Base-by-base conservation (phyloP, 2,888 invertebrate genomes). In the Erebia ligea region DNA sequence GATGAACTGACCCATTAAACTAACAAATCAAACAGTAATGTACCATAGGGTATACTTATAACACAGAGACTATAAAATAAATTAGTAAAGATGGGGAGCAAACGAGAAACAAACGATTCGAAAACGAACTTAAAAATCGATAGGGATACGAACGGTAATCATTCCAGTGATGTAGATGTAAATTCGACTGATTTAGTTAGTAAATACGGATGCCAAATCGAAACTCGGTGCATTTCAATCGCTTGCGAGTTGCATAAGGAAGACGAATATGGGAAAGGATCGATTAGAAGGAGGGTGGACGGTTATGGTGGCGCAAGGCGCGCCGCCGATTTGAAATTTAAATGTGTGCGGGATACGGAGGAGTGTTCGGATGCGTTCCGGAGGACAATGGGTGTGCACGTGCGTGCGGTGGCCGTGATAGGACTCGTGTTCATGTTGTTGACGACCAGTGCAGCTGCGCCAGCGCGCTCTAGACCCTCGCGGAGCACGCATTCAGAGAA, bases 251-350 rank as follows among this genome's bases (percentile, higher is more conserved):
- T 83, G 85, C 82, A 85, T 86, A 87, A 86, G 82, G 86, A 86
- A 80, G 84, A 85, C 83, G 80, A 86, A 86, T 82, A 86, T 83
- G 87, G 85, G 82, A 86, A 86, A 82, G 86, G 86, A 89, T 87
- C 86, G 84, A 88, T 89, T 85, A 86, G 80, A 76, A 84, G 84
- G 82, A 87, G 87, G 85, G 84, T 78, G 80, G 83, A 86, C 84
- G 81, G 83, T 85, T 84, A 88, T 84, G 84, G 88, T 80, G 79
- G 81, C 77, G 80, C 82, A 87, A 89, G 86, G 82, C 84, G 78
- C 77, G 82, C 87, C 84, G 85, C 83, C 80, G 78, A 89, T 91
- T 89, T 90, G 82, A 90, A 92, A 87, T 90, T 88, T 82, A 90
- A 89, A 92, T 90, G 82, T 82, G 81, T 77, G 74, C 81, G 82